Evolutionary conservation across 2,888 invertebrate genomes (phyloP), one percentile per base, ranked within the genome.

Genomic region (Agriopis leucophaearia): DNA sequence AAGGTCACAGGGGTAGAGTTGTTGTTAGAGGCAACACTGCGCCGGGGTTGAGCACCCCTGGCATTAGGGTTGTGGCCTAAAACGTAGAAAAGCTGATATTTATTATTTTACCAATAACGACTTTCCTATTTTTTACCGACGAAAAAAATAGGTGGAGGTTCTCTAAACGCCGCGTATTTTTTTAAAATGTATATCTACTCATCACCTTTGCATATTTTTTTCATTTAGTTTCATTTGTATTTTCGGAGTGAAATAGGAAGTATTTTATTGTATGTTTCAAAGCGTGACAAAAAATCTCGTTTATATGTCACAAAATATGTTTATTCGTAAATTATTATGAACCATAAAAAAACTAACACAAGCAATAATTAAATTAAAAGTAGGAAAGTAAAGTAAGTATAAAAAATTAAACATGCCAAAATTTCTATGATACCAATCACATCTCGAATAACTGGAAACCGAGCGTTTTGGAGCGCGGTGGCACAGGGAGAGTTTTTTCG

Each of bases 21-120:
- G 87, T 89, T 90, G 84, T 88, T 81, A 84, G 76, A 86, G 81
- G 80, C 81, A 89, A 89, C 85, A 87, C 87, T 69, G 74, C 77
- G 72, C 70, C 79, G 72, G 75, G 76, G 80, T 79, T 77, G 74
- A 76, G 78, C 66, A 78, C 83, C 82, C 79, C 84, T 82, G 75
- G 75, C 72, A 65, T 67, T 67, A 59, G 52, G 16, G 42, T n/a
- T 60, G 55, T 76, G 82, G 81, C 1, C 35, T 51, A 81, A 84
- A 66, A 45, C n/a, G 72, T 58, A 64, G 18, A 27, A 55, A 27
- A 27, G 27, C 27, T 27, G 27, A 27, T 27, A 27, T 27, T 27
- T 27, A 27, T 2, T 27, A 27, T 27, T 27, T 27, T 27, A 27
- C 18, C 3, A 27, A 27, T 27, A 27, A 27, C 27, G 3, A 27